Evolutionary conservation across 2,797 vertebrate genomes (phyloP).

Genomic region (Corythornis leucogaster): DNA sequence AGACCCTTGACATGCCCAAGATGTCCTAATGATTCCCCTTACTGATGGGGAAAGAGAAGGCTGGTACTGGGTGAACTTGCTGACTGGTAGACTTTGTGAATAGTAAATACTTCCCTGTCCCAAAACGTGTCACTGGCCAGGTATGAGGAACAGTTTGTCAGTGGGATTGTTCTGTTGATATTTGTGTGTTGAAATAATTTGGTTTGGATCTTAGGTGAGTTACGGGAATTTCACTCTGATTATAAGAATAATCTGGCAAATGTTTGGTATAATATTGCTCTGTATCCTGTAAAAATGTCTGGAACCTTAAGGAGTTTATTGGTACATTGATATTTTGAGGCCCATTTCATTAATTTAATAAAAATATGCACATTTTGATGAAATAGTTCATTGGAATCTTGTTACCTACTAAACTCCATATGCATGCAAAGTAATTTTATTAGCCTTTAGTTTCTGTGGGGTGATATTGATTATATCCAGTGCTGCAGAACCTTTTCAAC

Average conservation of each 20-base stretch:
- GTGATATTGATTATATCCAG: not conserved
- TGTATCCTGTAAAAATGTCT: not conserved
- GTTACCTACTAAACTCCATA: not conserved
- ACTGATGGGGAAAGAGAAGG: not conserved
- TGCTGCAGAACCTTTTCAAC: too few relatives aligned
- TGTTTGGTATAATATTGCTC: not conserved
- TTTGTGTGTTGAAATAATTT: not conserved
- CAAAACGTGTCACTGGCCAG: not conserved
- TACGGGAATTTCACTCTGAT: not conserved
- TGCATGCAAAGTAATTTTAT: not conserved
- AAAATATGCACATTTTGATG: not conserved
- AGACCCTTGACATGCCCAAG: not conserved
- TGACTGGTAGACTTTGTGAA: not conserved
- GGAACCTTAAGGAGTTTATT: not conserved
- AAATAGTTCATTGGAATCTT: not conserved
- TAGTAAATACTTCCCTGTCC: not conserved
- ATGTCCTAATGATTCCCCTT: not conserved
- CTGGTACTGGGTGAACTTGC: not conserved
- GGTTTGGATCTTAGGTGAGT: not conserved
- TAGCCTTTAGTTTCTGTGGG: not conserved
- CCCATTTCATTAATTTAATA: not conserved
- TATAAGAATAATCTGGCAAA: not conserved
- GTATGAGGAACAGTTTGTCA: not conserved
- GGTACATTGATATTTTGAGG: not conserved
- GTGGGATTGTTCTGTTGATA: not conserved